Base-by-base conservation (phyloP, 2,113 vertebrate species). In the Corythoichthys intestinalis region DNA sequence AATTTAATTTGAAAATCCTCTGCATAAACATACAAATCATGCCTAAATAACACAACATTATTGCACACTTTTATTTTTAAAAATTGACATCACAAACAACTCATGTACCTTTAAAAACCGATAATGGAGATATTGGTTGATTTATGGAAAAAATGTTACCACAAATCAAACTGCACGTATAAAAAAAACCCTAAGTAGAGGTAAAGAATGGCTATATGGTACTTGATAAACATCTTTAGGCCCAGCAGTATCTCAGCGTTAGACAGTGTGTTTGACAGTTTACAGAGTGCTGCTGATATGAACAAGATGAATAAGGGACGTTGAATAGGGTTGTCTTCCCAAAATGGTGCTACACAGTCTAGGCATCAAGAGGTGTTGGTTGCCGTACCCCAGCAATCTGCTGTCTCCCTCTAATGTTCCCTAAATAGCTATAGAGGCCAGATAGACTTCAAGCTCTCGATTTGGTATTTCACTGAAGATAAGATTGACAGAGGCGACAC, bases 221-320 rank as follows among this genome's bases (percentile, higher is more conserved):
- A 20, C 52, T 54, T 54, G 52, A 35, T 57, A 57, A 57, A 1
- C 28, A 57, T 56, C 35, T 67, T 10, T 2, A 6, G 41, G 49
- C 39, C 61, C 39, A 62, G 28, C 60, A 35, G 61, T 66, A 57
- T 65, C 76, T 69, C 64, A 17, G 58, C 34, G 15, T n/a, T 10
- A 67, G 64, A 3, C 17, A 34, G 72, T 70, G 84, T 87, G 75
- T 85, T 76, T 58, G 75, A 87, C 71, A 73, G 83, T 74, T 72
- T 70, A 69, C 85, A 87, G 85, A 77, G 72, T 59, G 7, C 69
- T 66, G 65, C 79, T 85, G 89, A 89, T 87, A 89, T 34, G 71
- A 76, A 72, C n/a, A 60, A 88, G 86, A 84, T 83, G 84, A 81
- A 67, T 69, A 67, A 54, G 58, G 67, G 79, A 69, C 75, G 74